phyloP scores from a whole-genome alignment of 2,888 invertebrate species.

The Dolichopus griseipennis region DNA sequence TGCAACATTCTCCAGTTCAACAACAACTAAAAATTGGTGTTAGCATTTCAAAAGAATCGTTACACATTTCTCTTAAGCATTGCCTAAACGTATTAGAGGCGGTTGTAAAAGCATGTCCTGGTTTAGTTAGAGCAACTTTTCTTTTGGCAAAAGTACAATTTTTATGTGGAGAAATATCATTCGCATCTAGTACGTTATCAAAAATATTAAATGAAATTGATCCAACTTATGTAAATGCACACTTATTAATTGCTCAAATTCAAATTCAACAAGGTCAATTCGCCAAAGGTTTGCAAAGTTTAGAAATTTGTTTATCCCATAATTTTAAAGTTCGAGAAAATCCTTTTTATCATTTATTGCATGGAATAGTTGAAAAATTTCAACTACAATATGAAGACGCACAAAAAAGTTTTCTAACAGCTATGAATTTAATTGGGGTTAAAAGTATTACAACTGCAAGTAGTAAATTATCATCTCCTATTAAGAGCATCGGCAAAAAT shows the following conservation, averaged over 20 bases:
- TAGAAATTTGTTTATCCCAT: constrained; percentile 84
- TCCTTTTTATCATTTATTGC: constrained; percentile 80
- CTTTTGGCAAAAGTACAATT: constrained; percentile 73
- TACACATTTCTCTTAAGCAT: constrained; percentile 48
- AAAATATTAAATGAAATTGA: constrained; percentile 65
- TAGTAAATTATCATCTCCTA: constrained; percentile 39
- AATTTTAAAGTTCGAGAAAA: constrained; percentile 89
- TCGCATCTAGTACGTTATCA: constrained; percentile 62
- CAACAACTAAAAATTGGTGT: constrained; percentile 44
- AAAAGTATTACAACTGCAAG: constrained; percentile 18
- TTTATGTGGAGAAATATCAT: constrained; percentile 64
- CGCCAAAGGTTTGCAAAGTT: constrained; percentile 70
- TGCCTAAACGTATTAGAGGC: constrained; percentile 60
- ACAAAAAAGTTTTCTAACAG: constrained; percentile 64
- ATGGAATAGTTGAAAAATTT: constrained; percentile 73
- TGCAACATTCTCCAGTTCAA: constrained; percentile 62
- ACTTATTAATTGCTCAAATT: constrained; percentile 79
- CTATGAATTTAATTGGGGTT: constrained; percentile 57
- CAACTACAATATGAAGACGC: constrained; percentile 62
- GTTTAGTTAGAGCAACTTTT: constrained; percentile 58
- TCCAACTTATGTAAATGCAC: constrained; percentile 71
- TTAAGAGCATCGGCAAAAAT: constrained; percentile 33
- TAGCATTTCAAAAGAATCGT: constrained; percentile 43
- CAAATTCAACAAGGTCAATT: constrained; percentile 62
- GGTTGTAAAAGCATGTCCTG: constrained; percentile 72